Evolutionary conservation across 2,888 invertebrate species (phyloP).

Genomic region (Buathra laborator): DNA sequence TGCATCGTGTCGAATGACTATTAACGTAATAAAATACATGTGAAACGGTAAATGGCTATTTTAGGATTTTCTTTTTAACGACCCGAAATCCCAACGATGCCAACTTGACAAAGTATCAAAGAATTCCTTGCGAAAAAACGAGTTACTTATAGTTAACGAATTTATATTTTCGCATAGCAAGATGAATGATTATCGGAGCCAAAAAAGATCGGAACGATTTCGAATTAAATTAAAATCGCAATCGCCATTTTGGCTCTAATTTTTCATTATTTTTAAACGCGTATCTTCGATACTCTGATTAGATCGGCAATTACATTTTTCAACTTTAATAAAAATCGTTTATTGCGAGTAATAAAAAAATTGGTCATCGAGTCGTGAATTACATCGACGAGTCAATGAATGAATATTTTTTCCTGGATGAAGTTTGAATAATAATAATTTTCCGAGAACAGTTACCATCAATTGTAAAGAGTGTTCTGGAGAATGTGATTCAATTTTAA

Average conservation of each 20-base stretch:
- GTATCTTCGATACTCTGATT: background rate
- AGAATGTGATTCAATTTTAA: background rate
- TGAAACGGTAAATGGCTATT: constrained; percentile 36
- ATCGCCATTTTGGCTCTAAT: background rate
- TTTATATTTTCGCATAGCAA: background rate
- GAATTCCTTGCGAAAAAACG: background rate
- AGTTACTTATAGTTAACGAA: background rate
- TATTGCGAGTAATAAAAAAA: too few species aligned
- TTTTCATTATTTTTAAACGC: background rate
- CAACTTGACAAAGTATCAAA: background rate
- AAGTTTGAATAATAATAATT: background rate
- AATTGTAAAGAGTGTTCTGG: background rate
- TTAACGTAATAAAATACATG: constrained; percentile 57
- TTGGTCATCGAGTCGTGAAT: too few species aligned
- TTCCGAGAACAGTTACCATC: background rate
- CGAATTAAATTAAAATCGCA: background rate
- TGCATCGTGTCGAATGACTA: constrained; percentile 46
- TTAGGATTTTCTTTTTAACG: background rate
- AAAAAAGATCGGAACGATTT: background rate
- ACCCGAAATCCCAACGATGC: background rate
- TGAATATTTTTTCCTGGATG: background rate
- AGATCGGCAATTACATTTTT: background rate
- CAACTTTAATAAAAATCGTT: too few species aligned
- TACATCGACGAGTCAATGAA: too few species aligned
- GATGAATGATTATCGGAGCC: background rate